Conservation (phyloP, 2,888 invertebrate genomes). For the Cryptophagus acutangulus region DNA sequence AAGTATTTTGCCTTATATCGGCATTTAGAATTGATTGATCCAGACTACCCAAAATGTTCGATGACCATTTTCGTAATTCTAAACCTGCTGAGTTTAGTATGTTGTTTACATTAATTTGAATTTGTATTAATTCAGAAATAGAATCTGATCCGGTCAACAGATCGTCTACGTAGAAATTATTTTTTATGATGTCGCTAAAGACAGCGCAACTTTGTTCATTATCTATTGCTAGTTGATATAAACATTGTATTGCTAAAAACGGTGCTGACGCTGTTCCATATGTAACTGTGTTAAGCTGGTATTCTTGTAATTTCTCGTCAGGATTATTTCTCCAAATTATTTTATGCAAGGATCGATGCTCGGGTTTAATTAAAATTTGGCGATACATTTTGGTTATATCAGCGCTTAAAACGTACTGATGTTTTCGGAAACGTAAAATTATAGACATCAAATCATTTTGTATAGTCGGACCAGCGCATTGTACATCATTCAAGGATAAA, state of each 20-base stretch:
- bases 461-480: background rate
- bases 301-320: background rate
- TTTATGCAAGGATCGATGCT: background rate
- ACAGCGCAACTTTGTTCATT: background rate
- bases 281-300: conserved; percentile 11
- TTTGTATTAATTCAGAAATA: too few relatives aligned
- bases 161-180: conserved; percentile 16
- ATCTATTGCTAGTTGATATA: conserved; percentile 3
- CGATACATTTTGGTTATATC: conserved; percentile 3
- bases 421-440: background rate
- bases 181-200: background rate
- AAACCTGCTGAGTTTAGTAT: too few relatives aligned
- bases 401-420: background rate
- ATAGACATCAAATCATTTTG: conserved; percentile 3
- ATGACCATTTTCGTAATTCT: too few relatives aligned
- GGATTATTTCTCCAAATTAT: background rate
- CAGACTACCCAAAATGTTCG: too few relatives aligned
- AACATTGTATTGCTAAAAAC: conserved; percentile 10
- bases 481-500: background rate
- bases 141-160: conserved; percentile 14
- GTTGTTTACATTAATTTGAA: too few relatives aligned
- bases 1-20: too few relatives aligned
- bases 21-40: too few relatives aligned
- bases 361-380: conserved; percentile 1
- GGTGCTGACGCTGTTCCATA: conserved; percentile 16